These are phyloP conservation scores for Bugula neritina DNA, from an alignment of 2,888 invertebrate genomes.

Conservation along the genomic window DNA sequence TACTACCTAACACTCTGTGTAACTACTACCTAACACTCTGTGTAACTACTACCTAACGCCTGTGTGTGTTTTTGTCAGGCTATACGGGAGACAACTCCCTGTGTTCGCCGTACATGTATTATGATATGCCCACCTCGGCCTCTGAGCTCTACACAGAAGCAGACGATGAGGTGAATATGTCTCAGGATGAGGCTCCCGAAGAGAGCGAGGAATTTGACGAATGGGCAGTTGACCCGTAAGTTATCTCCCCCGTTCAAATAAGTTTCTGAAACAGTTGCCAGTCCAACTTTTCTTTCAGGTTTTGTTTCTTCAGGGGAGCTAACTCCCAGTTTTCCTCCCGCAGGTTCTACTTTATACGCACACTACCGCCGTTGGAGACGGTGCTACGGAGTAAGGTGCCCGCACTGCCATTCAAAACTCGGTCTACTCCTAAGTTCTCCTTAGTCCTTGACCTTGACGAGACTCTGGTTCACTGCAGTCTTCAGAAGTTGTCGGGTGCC, in stretches of 20 bases:
- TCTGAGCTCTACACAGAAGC: not conserved
- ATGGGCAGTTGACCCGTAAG: conserved; percentile 20
- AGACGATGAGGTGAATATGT: not conserved
- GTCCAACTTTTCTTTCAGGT: no score
- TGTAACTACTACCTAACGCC: no score
- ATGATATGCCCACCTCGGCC: not conserved
- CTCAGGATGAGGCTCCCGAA: not conserved
- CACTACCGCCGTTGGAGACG: conserved; percentile 76
- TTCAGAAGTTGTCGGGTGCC: conserved; percentile 83
- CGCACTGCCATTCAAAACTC: conserved; percentile 81
- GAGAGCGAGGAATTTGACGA: conserved; percentile 1
- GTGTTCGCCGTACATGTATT: not conserved
- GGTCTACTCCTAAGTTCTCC: conserved; percentile 82
- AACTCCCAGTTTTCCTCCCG: not conserved
- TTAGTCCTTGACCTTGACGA: conserved; percentile 79
- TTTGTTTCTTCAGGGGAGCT: no score
- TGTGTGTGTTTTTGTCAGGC: no score
- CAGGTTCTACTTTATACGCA: conserved; percentile 77
- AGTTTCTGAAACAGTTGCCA: no score
- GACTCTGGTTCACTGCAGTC: conserved; percentile 88
- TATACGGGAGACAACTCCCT: not conserved
- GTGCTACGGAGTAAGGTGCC: conserved; percentile 59
- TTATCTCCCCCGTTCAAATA: no score
- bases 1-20: no score
- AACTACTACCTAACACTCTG: no score